phyloP scores from a whole-genome alignment of 2,797 vertebrate genomes.

The Chaetodon trifasciatus region DNA sequence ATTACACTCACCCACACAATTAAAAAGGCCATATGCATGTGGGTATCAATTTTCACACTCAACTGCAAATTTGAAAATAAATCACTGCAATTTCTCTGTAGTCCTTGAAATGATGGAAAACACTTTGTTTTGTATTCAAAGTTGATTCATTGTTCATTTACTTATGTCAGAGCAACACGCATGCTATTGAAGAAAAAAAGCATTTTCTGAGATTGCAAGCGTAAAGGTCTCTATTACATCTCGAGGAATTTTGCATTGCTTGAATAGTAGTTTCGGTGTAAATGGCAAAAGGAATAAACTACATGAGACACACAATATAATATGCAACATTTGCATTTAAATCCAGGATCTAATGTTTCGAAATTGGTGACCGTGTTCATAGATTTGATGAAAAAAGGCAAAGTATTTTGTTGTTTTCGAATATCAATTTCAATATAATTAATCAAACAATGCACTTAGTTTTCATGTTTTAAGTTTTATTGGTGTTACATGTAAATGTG shows the following conservation, averaged over 20 bases:
- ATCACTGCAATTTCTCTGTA: constrained; percentile 39
- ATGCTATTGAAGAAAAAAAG: background rate
- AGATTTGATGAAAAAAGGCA: constrained; percentile 1
- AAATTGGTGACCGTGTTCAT: background rate
- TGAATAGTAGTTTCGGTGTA: background rate
- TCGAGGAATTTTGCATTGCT: background rate
- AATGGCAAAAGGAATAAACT: background rate
- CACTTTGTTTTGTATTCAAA: constrained; percentile 8
- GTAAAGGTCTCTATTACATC: background rate
- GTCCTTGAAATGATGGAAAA: constrained; percentile 24
- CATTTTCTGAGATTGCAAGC: background rate
- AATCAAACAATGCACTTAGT: background rate
- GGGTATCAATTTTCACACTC: constrained; percentile 53
- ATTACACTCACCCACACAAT: constrained; percentile 59
- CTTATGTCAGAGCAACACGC: constrained; percentile 13
- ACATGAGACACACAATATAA: background rate
- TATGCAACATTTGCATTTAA: background rate
- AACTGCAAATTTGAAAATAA: constrained; percentile 55
- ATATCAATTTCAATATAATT: background rate
- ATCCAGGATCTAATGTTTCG: background rate
- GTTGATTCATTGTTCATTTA: constrained; percentile 35
- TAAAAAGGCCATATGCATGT: constrained; percentile 54
- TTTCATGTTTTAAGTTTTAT: background rate
- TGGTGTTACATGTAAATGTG: background rate
- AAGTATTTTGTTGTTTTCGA: background rate